Evolutionary conservation across 2,113 vertebrate genomes (phyloP).

Genomic region (Labeo catla): DNA sequence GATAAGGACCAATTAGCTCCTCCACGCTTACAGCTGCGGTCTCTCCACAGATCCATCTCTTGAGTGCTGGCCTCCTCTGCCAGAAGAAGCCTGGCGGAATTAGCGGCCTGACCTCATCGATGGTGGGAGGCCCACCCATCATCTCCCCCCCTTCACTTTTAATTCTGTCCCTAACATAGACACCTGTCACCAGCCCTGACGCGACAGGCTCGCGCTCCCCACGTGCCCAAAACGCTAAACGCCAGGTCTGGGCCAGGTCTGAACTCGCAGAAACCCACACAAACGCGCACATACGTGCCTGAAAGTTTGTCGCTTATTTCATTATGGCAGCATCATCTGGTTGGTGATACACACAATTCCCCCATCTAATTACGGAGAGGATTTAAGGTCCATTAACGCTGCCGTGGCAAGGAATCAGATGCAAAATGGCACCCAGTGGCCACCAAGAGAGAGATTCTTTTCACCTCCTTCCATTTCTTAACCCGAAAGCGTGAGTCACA

Average conservation of each 20-base stretch:
- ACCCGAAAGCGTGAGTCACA: conserved; percentile 28
- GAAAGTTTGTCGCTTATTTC: conserved; percentile 90
- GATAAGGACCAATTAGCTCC: conserved; percentile 99
- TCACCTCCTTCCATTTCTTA: conserved; percentile 50
- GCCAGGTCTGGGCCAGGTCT: conserved; percentile 74
- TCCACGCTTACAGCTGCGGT: conserved; percentile 99
- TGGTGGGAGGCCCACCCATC: conserved; percentile 83
- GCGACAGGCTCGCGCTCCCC: conserved; percentile 71
- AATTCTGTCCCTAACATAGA: conserved; percentile 79
- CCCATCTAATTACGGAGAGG: conserved; percentile 99
- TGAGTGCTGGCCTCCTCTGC: conserved; percentile 91
- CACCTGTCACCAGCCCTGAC: conserved; percentile 85
- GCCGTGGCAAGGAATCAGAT: conserved; percentile 91
- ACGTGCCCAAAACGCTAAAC: conserved; percentile 74
- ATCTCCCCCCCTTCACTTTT: conserved; percentile 77
- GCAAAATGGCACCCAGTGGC: conserved; percentile 90
- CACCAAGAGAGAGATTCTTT: conserved; percentile 73
- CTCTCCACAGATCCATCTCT: conserved; percentile 97
- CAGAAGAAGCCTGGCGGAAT: conserved; percentile 82
- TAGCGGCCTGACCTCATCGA: conserved; percentile 85
- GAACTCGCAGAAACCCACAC: conserved; percentile 80
- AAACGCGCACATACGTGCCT: conserved; percentile 66
- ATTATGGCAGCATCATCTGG: conserved; percentile 99
- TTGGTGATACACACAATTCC: conserved; percentile 99
- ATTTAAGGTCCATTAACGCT: conserved; percentile 99